Conservation (phyloP, 2,797 vertebrate species). For the Muscicapa striata region DNA sequence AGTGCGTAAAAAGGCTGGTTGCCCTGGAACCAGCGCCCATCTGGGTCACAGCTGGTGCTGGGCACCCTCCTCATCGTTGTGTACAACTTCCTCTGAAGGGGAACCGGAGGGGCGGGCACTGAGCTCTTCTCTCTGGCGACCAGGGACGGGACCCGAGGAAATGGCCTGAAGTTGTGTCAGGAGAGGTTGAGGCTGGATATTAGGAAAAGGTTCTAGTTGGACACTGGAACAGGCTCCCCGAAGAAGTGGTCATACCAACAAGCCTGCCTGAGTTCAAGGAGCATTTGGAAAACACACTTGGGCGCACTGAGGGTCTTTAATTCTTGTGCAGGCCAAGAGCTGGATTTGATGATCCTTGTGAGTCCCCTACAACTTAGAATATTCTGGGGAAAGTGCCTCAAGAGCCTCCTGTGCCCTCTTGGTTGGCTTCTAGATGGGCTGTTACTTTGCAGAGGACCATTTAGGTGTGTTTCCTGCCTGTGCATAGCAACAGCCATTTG, state of each 20-base stretch:
- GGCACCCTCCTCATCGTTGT: background rate
- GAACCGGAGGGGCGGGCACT: background rate
- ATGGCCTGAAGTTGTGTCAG: background rate
- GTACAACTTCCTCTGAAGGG: background rate
- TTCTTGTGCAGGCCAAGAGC: background rate
- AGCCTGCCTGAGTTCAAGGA: background rate
- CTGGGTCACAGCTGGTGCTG: background rate
- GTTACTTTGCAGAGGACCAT: background rate
- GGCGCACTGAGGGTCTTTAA: background rate
- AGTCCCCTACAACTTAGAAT: background rate
- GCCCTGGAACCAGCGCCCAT: background rate
- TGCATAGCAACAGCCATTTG: background rate
- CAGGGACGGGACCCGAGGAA: background rate
- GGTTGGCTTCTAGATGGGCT: background rate
- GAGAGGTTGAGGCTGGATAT: background rate
- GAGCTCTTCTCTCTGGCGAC: background rate
- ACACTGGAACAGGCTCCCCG: background rate
- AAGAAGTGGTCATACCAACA: background rate
- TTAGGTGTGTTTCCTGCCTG: background rate
- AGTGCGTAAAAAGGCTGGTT: fast-evolving
- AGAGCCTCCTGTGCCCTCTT: background rate
- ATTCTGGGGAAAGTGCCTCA: background rate
- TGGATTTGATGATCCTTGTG: background rate
- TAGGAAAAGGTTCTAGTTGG: background rate
- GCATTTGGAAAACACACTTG: background rate